Conservation (phyloP, 2,113 vertebrate species). For the Sturnira hondurensis region DNA sequence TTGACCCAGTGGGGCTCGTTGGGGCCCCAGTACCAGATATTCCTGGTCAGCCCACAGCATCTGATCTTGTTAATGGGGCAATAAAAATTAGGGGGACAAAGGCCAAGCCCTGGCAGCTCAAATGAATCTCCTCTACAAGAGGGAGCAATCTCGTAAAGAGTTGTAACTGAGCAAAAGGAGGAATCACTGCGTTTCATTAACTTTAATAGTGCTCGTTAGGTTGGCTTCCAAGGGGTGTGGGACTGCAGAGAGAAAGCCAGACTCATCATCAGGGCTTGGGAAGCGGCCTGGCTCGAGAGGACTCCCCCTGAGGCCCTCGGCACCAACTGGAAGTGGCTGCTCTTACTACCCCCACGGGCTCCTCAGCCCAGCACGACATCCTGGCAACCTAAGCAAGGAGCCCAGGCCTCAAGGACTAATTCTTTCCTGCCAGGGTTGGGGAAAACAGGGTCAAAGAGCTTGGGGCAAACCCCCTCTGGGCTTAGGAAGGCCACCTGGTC, state of each 20-base stretch:
- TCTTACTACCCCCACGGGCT: neutral
- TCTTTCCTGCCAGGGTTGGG: neutral
- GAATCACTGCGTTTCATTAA: slow-evolving; percentile 59
- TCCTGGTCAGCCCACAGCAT: slow-evolving; percentile 26
- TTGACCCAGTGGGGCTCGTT: neutral
- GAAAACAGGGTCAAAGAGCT: slow-evolving; percentile 24
- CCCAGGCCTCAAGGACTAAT: neutral
- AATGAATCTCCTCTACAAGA: slow-evolving; percentile 22
- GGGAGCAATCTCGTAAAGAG: slow-evolving; percentile 50
- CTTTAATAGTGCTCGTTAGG: slow-evolving; percentile 57
- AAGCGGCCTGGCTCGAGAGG: neutral
- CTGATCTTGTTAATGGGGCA: slow-evolving; percentile 57
- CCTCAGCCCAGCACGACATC: neutral
- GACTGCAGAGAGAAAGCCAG: slow-evolving; percentile 19
- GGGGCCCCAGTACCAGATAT: slow-evolving; percentile 29
- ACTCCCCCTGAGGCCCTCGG: neutral
- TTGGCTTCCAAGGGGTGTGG: slow-evolving; percentile 33
- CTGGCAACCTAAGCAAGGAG: neutral
- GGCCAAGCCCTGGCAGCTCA: slow-evolving; percentile 32
- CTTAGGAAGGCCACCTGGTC: neutral
- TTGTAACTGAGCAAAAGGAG: neutral
- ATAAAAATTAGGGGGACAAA: slow-evolving; percentile 70
- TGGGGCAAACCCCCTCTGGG: neutral
- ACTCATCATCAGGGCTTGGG: neutral
- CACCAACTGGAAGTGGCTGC: neutral